phyloP scores from a whole-genome alignment of 2,888 invertebrate genomes.

The Epiblema foenella region DNA sequence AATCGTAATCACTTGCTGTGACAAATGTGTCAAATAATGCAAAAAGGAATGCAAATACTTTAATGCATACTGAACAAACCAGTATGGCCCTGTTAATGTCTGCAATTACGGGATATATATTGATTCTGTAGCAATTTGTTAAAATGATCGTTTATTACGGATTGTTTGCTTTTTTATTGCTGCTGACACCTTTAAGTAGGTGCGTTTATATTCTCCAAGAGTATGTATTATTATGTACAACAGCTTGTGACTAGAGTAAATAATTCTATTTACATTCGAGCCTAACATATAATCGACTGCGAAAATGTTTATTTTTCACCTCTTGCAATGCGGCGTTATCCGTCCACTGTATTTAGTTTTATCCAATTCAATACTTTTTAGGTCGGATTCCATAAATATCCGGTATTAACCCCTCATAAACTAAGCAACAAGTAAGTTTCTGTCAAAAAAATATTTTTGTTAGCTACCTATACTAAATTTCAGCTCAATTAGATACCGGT shows the following conservation, averaged over 20 bases:
- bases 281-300: no score
- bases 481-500: no score
- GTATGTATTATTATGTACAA: not conserved
- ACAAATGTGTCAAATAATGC: no score
- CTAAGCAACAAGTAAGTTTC: not conserved
- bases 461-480: no score
- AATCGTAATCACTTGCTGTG: no score
- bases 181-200: conserved; percentile 22
- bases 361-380: no score
- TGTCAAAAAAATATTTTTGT: no score
- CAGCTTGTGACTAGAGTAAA: not conserved
- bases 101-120: conserved; percentile 41
- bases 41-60: no score
- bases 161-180: conserved; percentile 5
- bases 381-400: no score
- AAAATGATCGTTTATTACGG: conserved; percentile 26
- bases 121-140: conserved; percentile 26
- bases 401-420: not conserved
- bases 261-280: not conserved
- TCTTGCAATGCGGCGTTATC: no score
- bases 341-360: no score
- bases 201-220: conserved; percentile 11
- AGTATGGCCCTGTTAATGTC: conserved; percentile 16
- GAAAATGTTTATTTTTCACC: no score
- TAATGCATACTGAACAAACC: conserved; percentile 11